Conservation (phyloP, 1,140 invertebrate species). For the Dendroctonus valens region DNA sequence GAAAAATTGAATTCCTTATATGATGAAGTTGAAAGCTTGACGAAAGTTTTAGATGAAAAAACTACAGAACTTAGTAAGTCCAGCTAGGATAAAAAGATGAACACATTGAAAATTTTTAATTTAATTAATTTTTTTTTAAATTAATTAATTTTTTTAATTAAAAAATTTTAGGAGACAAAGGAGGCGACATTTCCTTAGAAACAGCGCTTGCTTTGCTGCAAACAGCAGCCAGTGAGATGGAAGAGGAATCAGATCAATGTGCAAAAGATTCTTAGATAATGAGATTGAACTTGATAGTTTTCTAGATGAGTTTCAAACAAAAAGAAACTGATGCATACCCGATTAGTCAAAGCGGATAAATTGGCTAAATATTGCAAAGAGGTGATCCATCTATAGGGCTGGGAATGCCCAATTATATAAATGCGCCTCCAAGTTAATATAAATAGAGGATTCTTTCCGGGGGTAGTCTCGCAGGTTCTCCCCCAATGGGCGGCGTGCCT, state of each 20-base stretch:
- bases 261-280: conserved; percentile 75
- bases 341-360: conserved; percentile 84
- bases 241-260: conserved; percentile 81
- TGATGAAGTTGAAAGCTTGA: conserved; percentile 66
- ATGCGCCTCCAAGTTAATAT: conserved; percentile 46
- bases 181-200: conserved; percentile 71
- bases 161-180: conserved; percentile 61
- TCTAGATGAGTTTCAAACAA: conserved; percentile 70
- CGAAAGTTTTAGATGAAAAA: conserved; percentile 67
- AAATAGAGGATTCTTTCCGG: conserved; percentile 49
- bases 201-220: conserved; percentile 80
- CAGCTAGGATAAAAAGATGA: not conserved
- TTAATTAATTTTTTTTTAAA: too few species aligned
- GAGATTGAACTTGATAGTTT: conserved; percentile 76
- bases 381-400: conserved; percentile 44
- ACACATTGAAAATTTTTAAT: not conserved
- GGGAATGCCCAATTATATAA: conserved; percentile 44
- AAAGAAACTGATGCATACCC: conserved; percentile 73
- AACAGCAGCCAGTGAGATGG: conserved; percentile 80
- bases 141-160: too few species aligned
- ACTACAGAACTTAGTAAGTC: conserved; percentile 63
- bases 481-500: conserved; percentile 31
- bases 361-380: conserved; percentile 72
- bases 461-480: conserved; percentile 29
- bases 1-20: conserved; percentile 66